Evolutionary conservation across 2,888 invertebrate species (phyloP).

Genomic region (Pristionchus fissidentatus): DNA sequence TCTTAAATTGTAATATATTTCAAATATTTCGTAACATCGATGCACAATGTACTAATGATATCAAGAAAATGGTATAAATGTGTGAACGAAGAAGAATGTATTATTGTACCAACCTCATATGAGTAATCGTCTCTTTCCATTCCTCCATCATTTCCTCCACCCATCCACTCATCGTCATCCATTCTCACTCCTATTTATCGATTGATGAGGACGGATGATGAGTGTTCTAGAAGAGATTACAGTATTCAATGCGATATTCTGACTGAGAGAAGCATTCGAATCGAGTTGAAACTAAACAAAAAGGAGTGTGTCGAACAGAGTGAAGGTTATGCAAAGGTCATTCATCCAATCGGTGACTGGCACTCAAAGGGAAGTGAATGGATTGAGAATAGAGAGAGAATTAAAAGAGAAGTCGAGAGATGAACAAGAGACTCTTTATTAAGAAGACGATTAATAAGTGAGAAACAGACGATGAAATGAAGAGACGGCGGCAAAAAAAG

Average conservation of each 20-base stretch:
- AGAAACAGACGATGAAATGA: neutral
- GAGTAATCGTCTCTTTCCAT: slow-evolving; percentile 2
- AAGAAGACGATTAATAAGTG: neutral
- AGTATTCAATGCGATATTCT: too few relatives aligned
- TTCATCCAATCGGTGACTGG: neutral
- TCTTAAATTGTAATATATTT: too few relatives aligned
- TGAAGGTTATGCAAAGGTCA: neutral
- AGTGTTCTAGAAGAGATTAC: too few relatives aligned
- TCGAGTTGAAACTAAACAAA: neutral
- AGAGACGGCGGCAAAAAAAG: too few relatives aligned
- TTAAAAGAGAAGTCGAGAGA: neutral
- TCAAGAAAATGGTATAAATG: too few relatives aligned
- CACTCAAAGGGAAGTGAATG: neutral
- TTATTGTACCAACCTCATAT: slow-evolving; percentile 32
- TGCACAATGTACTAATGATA: too few relatives aligned
- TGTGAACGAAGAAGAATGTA: too few relatives aligned
- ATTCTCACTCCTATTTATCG: neutral
- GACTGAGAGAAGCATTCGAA: neutral
- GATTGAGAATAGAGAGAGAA: neutral
- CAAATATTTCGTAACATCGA: too few relatives aligned
- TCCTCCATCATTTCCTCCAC: slow-evolving; percentile 15
- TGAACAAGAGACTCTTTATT: neutral
- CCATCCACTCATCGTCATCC: slow-evolving; percentile 43
- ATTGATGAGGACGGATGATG: neutral
- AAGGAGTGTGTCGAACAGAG: neutral